phyloP scores from a whole-genome alignment of 2,797 vertebrate species.

The Typhlichthys subterraneus region DNA sequence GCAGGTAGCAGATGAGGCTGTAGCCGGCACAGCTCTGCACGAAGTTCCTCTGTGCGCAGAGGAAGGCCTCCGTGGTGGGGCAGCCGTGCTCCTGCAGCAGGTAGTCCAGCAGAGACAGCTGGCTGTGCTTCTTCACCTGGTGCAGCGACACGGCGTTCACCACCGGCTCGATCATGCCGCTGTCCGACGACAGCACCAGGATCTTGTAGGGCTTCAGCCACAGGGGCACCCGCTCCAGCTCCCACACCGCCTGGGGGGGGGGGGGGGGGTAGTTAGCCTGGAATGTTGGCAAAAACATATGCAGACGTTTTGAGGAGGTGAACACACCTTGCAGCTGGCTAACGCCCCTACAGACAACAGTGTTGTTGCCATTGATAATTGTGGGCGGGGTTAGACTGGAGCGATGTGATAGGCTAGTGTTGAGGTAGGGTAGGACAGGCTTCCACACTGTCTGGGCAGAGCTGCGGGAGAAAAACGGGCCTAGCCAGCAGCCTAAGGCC shows the following conservation, averaged over 20 bases:
- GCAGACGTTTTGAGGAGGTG: too few species aligned
- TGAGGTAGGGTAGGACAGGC: too few species aligned
- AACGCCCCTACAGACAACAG: too few species aligned
- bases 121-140: slow-evolving; percentile 95
- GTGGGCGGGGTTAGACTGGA: too few species aligned
- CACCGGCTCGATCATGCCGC: slow-evolving; percentile 96
- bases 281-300: too few species aligned
- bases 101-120: slow-evolving; percentile 89
- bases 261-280: too few species aligned
- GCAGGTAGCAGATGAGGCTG: slow-evolving; percentile 74
- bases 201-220: slow-evolving; percentile 98
- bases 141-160: slow-evolving; percentile 95
- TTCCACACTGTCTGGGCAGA: too few species aligned
- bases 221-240: slow-evolving; percentile 90
- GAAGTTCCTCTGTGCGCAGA: slow-evolving; percentile 88
- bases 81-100: slow-evolving; percentile 90
- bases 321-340: too few species aligned
- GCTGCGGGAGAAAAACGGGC: too few species aligned
- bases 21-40: slow-evolving; percentile 88
- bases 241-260: slow-evolving; percentile 85
- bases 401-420: too few species aligned
- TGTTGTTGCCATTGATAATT: too few species aligned
- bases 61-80: slow-evolving; percentile 89
- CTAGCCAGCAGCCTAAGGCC: too few species aligned
- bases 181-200: slow-evolving; percentile 93